Evolutionary conservation across 53 echinoderm and acorn worm genomes (phyloP).

Genomic region (Henricia sp.): DNA sequence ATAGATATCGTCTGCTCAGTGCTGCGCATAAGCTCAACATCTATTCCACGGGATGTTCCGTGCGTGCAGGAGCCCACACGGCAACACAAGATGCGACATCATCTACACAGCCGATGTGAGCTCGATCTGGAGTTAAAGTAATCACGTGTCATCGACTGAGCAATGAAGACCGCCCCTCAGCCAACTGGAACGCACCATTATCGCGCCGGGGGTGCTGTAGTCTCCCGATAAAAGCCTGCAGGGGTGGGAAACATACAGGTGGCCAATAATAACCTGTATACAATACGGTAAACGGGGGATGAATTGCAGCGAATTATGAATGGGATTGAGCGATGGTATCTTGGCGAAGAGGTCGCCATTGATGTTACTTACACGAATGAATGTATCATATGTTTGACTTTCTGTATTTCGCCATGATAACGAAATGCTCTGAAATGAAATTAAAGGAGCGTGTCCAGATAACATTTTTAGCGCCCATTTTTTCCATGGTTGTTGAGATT

Average conservation of each 20-base stretch:
- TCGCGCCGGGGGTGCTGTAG: slow-evolving; percentile 23
- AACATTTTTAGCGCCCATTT: too few species aligned
- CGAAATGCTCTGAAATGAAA: too few species aligned
- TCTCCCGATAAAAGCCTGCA: neutral
- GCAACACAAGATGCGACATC: neutral
- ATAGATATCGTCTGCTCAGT: slow-evolving; percentile 21
- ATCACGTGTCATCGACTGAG: slow-evolving; percentile 26
- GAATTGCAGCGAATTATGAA: slow-evolving; percentile 32
- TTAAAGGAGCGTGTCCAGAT: too few species aligned
- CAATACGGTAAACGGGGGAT: slow-evolving; percentile 14
- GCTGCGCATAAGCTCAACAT: slow-evolving; percentile 2
- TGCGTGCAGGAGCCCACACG: neutral
- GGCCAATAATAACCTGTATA: slow-evolving; percentile 44
- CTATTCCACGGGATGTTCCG: neutral
- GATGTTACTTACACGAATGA: too few species aligned
- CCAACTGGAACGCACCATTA: slow-evolving; percentile 44
- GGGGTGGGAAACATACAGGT: slow-evolving; percentile 45
- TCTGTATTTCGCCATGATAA: too few species aligned
- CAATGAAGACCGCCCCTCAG: slow-evolving; percentile 34
- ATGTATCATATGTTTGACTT: too few species aligned
- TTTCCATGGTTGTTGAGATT: too few species aligned
- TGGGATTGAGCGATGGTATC: slow-evolving; percentile 30
- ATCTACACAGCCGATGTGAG: neutral
- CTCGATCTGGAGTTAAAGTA: slow-evolving; percentile 3
- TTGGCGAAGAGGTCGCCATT: neutral